Percentiles rank a stretch among this genome's conserved stretches.
These are phyloP conservation scores for Rattus norvegicus DNA, from an alignment of 2,113 vertebrate genomes.

Conservation along the genomic window DNA sequence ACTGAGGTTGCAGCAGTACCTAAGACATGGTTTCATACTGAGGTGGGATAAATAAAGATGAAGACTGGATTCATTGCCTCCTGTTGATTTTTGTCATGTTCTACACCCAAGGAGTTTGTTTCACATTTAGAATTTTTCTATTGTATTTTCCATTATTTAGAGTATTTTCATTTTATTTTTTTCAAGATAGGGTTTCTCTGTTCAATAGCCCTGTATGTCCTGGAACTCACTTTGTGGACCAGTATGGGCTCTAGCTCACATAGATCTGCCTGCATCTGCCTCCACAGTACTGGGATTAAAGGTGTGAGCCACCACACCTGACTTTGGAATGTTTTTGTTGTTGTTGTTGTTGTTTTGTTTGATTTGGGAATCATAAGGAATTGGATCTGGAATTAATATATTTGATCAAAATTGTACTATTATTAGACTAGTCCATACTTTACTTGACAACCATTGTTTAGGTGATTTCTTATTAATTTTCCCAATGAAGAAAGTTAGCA, in stretches of 20 bases:
- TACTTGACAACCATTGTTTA: neutral
- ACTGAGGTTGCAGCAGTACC: neutral
- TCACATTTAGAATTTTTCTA: neutral
- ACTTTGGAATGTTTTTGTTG: neutral
- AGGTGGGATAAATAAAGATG: neutral
- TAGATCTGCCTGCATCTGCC: neutral
- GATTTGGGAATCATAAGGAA: neutral
- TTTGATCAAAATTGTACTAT: conserved; percentile 48
- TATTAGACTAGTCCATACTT: neutral
- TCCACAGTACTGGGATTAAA: neutral
- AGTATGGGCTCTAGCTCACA: neutral
- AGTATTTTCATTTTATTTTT: neutral
- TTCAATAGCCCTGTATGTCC: neutral
- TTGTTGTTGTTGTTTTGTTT: neutral
- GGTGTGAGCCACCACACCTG: neutral
- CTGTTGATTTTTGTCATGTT: neutral
- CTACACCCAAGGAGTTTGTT: neutral
- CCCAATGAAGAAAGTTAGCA: conserved; percentile 6
- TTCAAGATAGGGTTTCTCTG: neutral
- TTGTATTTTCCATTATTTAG: neutral
- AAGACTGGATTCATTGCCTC: neutral
- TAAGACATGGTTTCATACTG: neutral
- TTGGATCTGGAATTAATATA: neutral
- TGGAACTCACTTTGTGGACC: neutral
- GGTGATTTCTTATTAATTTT: neutral